Evolutionary conservation across 1,140 invertebrate genomes (phyloP).

Genomic region (Hormaphis cornu): DNA sequence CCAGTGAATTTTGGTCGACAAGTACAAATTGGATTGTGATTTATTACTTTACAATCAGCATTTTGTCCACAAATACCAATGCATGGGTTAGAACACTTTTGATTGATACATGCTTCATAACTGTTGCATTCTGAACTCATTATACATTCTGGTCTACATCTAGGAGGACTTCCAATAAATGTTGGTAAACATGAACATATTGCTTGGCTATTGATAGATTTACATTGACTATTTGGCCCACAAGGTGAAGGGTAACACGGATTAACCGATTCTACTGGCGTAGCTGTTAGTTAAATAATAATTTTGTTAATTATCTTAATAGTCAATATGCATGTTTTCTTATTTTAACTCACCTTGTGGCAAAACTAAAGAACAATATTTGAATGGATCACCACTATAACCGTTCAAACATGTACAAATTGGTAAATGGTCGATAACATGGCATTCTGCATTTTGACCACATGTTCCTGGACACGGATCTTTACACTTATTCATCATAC

Average conservation of each 20-base stretch:
- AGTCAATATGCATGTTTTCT: not conserved
- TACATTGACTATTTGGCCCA: conserved; percentile 49
- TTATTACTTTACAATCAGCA: conserved; percentile 47
- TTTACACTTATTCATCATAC: conserved; percentile 56
- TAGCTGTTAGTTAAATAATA: not conserved
- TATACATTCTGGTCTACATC: conserved; percentile 47
- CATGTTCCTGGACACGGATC: conserved; percentile 56
- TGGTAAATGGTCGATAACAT: conserved; percentile 48
- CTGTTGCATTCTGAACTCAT: conserved; percentile 45
- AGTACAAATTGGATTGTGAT: conserved; percentile 51
- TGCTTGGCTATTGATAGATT: conserved; percentile 45
- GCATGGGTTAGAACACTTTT: conserved; percentile 50
- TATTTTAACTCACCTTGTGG: conserved; percentile 33
- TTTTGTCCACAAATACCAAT: conserved; percentile 45
- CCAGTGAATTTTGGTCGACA: conserved; percentile 47
- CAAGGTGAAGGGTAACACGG: conserved; percentile 49
- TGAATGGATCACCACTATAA: conserved; percentile 50
- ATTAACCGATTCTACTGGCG: conserved; percentile 40
- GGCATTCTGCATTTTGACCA: conserved; percentile 49
- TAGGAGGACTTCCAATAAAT: conserved; percentile 47
- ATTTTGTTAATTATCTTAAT: not conserved
- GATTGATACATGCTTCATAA: conserved; percentile 45
- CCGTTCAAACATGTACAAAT: conserved; percentile 49
- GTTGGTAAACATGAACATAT: conserved; percentile 47
- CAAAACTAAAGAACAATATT: conserved; percentile 42